Evolutionary conservation across 2,888 invertebrate genomes (phyloP), one percentile per base, ranked within the genome.

Genomic region (Lamellibrachia satsuma): DNA sequence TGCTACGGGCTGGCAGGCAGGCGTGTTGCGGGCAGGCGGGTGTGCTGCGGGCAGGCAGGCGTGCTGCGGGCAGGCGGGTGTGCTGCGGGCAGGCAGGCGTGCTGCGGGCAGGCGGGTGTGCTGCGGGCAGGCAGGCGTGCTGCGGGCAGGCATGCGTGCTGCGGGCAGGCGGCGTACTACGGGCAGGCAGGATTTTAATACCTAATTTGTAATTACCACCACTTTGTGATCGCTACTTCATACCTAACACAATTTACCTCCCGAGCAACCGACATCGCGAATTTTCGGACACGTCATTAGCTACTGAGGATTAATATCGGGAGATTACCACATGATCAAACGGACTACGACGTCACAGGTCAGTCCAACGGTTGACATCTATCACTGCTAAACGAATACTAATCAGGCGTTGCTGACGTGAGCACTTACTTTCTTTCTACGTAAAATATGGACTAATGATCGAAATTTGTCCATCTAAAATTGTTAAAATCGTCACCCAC

Each of bases 381-480:
- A 6, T 75, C 75, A 75, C 75, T 22, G 6, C 75, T 75, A 75
- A 75, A 75, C 75, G 75, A 75, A 75, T 75, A 75, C 75, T 22
- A 75, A 75, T 75, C 75, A 75, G 75, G 75, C 75, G 75, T 75
- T 22, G n/a, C n/a, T 75, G 75, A 75, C 75, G 75, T 75, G n/a
- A 75, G 75, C 6, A 75, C 75, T 75, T 75, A 75, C 75, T 75
- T 75, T 75, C 75, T 75, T 75, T 75, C 22, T n/a, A 75, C 75
- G n/a, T 75, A 75, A 75, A 75, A 75, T n/a, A 75, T 75, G 3
- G 22, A 75, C 22, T 75, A 75, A 75, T 75, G 75, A 75, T 75
- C 22, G 22, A 22, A 75, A 75, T 75, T 75, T n/a, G 22, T 22
- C n/a, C 22, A 75, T 15, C 75, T 15, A n/a, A 75, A 75, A 75